Base-by-base conservation (phyloP, 2,797 vertebrate species). In the Hippoglossus hippoglossus region DNA sequence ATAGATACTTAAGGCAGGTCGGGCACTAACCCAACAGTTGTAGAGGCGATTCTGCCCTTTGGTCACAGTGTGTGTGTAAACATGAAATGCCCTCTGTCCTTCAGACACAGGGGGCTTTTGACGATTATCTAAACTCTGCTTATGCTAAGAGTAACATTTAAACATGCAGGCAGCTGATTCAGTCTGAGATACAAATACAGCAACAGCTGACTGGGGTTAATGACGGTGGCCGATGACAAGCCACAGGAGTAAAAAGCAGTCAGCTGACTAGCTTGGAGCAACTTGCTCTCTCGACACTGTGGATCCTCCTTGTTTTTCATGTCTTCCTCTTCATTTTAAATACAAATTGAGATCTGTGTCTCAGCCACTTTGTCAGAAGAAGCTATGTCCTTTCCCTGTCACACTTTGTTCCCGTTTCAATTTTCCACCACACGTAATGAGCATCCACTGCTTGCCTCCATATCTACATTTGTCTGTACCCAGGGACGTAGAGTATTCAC, bases 1-100 rank as follows among this genome's bases (percentile, higher is more conserved):
- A 95, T 94, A 91, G 59, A 95, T 90, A 76, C 68, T 57, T 56
- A 39, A 73, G 75, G 71, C 57, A 69, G 71, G 51, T 49, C 31
- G 68, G 34, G 67, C 54, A 56, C 58, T 55, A 67, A 41, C 24
- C 19, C 25, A 50, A 58, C 83, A 50, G 54, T 36, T 64, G 51
- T 34, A 46, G 62, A 26, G 24, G 21, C 60, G 67, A 63, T 71
- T 62, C 58, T 82, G 88, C 63, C 79, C 87, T 93, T 93, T 92
- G 84, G 81, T 81, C 86, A 61, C 52, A 58, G 55, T n/a, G 28
- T 31, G 7, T 75, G 70, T 77, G 76, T 79, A 84, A 78, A 87
- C 82, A 88, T 65, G 41, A 58, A 62, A 77, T 62, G 67, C 31
- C 70, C 79, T 81, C 73, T 84, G 84, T 83, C 77, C 85, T 82